Conservation (phyloP, 2,888 invertebrate species). For the Leptodirus hochenwartii region DNA sequence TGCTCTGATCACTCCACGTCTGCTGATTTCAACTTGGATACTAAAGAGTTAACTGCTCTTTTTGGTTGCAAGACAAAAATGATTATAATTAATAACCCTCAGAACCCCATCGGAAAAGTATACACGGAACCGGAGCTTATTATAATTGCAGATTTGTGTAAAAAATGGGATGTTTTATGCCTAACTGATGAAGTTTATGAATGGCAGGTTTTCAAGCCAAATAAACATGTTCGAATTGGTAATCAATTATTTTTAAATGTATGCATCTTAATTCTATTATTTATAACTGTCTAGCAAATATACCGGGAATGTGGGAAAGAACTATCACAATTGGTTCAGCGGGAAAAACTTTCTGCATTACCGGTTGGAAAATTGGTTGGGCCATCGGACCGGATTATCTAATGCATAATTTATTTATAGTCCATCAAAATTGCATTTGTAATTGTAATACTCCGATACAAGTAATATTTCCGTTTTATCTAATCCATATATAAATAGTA, state of each 20-base stretch:
- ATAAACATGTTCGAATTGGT: slow-evolving; percentile 9
- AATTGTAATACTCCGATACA: slow-evolving; percentile 78
- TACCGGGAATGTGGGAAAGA: slow-evolving; percentile 95
- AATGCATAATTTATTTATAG: slow-evolving; percentile 60
- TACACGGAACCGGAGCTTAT: slow-evolving; percentile 30
- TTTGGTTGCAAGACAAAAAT: slow-evolving; percentile 52
- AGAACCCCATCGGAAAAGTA: slow-evolving; percentile 60
- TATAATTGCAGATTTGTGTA: slow-evolving; percentile 43
- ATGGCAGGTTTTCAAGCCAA: slow-evolving; percentile 41
- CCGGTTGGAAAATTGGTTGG: slow-evolving; percentile 97
- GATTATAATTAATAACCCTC: slow-evolving; percentile 52
- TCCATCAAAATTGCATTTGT: slow-evolving; percentile 89
- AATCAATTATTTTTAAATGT: no score
- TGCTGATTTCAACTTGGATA: slow-evolving; percentile 35
- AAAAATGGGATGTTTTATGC: slow-evolving; percentile 45
- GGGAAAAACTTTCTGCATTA: slow-evolving; percentile 96
- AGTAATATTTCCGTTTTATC: no score
- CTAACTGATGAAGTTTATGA: slow-evolving; percentile 63
- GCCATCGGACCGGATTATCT: slow-evolving; percentile 74
- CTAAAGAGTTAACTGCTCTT: slow-evolving; percentile 35
- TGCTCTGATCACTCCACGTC: slow-evolving; percentile 1
- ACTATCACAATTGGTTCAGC: slow-evolving; percentile 94
- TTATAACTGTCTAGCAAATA: slow-evolving; percentile 60
- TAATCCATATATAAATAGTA: no score
- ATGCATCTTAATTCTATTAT: slow-evolving; percentile 8